These are phyloP conservation scores for Pungitius pungitius DNA, from an alignment of 2,113 vertebrate species.

Conservation along the genomic window DNA sequence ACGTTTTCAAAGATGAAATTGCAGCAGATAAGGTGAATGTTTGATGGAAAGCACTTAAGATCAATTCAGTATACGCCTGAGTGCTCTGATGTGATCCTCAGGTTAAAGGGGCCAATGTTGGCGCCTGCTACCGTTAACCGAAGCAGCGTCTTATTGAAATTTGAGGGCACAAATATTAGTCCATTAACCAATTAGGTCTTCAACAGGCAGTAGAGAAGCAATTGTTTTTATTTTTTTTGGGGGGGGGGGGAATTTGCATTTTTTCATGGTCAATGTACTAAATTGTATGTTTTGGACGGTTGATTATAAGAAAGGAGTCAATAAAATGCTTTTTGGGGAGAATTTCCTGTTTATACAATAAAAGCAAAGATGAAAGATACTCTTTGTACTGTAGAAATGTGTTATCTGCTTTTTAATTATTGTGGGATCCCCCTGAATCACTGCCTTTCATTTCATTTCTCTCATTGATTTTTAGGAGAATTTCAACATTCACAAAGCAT, in stretches of 20 bases:
- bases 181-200: neutral
- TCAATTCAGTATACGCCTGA: neutral
- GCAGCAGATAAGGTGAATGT: neutral
- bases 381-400: neutral
- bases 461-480: neutral
- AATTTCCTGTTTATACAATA: neutral
- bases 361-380: neutral
- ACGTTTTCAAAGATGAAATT: constrained; percentile 1
- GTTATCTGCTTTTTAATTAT: neutral
- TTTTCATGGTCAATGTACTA: neutral
- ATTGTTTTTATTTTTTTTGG: neutral
- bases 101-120: neutral
- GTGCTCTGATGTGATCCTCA: neutral
- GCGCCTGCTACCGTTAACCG: neutral
- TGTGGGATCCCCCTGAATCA: neutral
- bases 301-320: neutral
- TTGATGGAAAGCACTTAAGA: neutral
- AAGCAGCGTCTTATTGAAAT: neutral
- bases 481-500: neutral
- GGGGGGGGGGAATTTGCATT: neutral
- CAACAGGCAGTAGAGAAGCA: neutral
- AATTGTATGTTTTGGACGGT: neutral
- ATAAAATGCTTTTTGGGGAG: neutral
- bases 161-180: neutral
- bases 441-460: neutral